Evolutionary conservation across 2,113 vertebrate species (phyloP).

Genomic region (Pollachius pollachius): DNA sequence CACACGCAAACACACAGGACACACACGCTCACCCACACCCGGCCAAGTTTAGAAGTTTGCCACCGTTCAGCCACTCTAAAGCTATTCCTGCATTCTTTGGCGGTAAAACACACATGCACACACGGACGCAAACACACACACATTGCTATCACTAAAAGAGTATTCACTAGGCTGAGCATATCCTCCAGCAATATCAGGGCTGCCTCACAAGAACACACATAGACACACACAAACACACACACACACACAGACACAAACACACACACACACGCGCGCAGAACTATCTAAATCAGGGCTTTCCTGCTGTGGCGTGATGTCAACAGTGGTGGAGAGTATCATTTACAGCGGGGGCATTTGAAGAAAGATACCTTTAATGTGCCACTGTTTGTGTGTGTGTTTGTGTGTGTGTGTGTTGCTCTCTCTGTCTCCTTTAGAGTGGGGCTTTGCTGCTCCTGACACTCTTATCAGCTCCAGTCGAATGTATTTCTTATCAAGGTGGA

Average conservation of each 20-base stretch:
- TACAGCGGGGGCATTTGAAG: constrained; percentile 82
- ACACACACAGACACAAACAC: constrained; percentile 60
- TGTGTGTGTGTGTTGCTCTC: constrained; percentile 58
- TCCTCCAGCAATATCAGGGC: constrained; percentile 51
- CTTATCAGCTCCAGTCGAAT: constrained; percentile 99
- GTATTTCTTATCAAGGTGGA: constrained; percentile 94
- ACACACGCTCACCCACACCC: too few relatives aligned
- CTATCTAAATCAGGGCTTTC: constrained; percentile 59
- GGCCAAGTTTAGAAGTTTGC: too few relatives aligned
- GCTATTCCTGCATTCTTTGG: not conserved
- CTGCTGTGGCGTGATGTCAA: constrained; percentile 43
- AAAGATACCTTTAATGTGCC: constrained; percentile 72
- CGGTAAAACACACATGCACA: constrained; percentile 48
- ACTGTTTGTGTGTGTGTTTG: constrained; percentile 14
- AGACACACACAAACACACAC: constrained; percentile 56
- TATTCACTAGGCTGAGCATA: constrained; percentile 72
- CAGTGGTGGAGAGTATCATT: constrained; percentile 89
- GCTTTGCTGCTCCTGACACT: constrained; percentile 87
- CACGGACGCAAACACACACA: constrained; percentile 27
- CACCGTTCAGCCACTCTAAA: too few relatives aligned
- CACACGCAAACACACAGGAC: too few relatives aligned
- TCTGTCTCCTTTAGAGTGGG: constrained; percentile 79
- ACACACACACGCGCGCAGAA: constrained; percentile 50
- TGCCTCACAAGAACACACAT: constrained; percentile 23
- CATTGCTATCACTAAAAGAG: constrained; percentile 58